Evolutionary conservation across 2,797 vertebrate genomes (phyloP), one percentile per base, ranked within the genome.

Genomic region (Ambastaia sidthimunki): DNA sequence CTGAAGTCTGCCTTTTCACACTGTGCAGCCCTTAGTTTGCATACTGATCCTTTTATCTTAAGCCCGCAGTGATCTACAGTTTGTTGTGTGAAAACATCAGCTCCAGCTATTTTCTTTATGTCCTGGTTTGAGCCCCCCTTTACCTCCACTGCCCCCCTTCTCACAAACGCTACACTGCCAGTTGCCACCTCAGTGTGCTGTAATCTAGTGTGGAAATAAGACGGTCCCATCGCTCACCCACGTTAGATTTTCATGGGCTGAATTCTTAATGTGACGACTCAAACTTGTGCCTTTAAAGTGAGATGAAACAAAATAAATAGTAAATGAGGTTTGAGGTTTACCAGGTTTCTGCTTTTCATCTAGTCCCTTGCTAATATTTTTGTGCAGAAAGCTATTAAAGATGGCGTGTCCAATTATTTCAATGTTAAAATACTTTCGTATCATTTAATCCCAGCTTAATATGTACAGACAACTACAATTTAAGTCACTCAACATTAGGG

Each of bases 201-300:
- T 89, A 87, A 88, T 87, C 86, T 73, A 13, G 52, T 67, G 83
- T 88, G 70, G 78, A 84, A 90, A 91, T 89, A 90, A 84, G 72
- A 77, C 69, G 41, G 70, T 50, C 72, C 80, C 81, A 63, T 71
- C 82, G 3, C 44, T 34, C 3, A 69, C 80, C 15, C 76, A 74
- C 89, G 90, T 91, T 84, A 82, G 90, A 91, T 87, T 91, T 92
- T 90, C 85, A 91, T 88, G 85, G 9, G 71, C 80, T 77, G 23
- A 54, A 84, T 87, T 86, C 78, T 78, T 21, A 78, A 81, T 78
- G 82, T 81, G 55, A 65, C 25, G 5, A 65, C 77, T 77, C 83
- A 74, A 86, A 82, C 57, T 68, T 76, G 80, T 67, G 80, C 78
- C 73, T 83, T 81, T 70, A 67, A 74, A 70, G 71, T 3, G 16